Evolutionary conservation across 2,113 vertebrate genomes (phyloP).

Genomic region (Artemisiospiza belli): DNA sequence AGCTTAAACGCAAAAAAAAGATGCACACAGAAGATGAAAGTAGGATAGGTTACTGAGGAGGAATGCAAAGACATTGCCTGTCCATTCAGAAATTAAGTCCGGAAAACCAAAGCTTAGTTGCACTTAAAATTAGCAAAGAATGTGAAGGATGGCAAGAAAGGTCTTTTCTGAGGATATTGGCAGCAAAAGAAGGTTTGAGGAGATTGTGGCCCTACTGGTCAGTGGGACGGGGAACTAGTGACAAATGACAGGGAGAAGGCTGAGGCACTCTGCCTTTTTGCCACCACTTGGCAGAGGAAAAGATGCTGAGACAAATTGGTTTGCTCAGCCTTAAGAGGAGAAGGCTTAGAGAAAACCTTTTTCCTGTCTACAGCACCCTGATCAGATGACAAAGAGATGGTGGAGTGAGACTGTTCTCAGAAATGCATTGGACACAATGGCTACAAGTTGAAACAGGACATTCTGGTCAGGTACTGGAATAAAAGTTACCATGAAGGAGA

Average conservation of each 20-base stretch:
- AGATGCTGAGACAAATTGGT: not conserved
- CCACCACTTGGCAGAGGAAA: not conserved
- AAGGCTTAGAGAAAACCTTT: not conserved
- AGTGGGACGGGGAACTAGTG: not conserved
- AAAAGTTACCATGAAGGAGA: not conserved
- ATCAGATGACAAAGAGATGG: not conserved
- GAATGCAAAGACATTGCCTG: not conserved
- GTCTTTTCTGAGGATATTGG: not conserved
- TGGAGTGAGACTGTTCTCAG: not conserved
- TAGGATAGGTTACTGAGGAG: accelerated
- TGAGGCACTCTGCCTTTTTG: not conserved
- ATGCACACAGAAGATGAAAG: not conserved
- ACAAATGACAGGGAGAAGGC: not conserved
- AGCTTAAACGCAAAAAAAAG: not conserved
- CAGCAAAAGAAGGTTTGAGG: not conserved
- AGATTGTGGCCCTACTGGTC: not conserved
- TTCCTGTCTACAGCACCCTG: not conserved
- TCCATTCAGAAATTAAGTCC: not conserved
- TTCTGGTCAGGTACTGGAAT: not conserved
- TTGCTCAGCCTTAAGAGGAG: not conserved
- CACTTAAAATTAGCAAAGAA: not conserved
- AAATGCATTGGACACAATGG: not conserved
- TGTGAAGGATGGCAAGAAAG: not conserved
- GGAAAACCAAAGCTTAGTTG: not conserved
- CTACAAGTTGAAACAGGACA: not conserved